These are phyloP conservation scores for Hypena proboscidalis DNA, from an alignment of 2,888 invertebrate species.

Conservation along the genomic window DNA sequence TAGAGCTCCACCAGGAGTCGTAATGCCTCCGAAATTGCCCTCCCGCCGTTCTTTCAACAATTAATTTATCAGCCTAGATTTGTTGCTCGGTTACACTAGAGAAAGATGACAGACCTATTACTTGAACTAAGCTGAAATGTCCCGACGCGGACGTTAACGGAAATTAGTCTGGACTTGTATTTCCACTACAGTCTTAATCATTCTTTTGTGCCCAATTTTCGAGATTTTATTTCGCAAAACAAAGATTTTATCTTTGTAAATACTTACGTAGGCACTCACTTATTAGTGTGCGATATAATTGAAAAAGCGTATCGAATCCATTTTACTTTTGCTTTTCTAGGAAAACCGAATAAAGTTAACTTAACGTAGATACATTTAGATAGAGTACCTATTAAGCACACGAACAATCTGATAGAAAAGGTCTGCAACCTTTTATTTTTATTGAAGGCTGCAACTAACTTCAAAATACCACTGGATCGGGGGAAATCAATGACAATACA, in stretches of 20 bases:
- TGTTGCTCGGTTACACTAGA: slow-evolving; percentile 24
- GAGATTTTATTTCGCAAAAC: too few relatives aligned
- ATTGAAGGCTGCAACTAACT: slow-evolving; percentile 25
- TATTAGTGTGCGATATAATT: background rate
- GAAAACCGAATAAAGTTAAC: background rate
- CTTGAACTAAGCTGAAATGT: slow-evolving; percentile 15
- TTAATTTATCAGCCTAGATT: slow-evolving; percentile 41
- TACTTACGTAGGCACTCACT: too few relatives aligned
- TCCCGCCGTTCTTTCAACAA: slow-evolving; percentile 46
- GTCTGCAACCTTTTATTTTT: slow-evolving; percentile 13
- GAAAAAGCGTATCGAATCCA: slow-evolving; percentile 1
- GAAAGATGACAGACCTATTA: slow-evolving; percentile 31
- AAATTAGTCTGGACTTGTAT: slow-evolving; percentile 20
- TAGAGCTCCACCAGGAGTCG: slow-evolving; percentile 43
- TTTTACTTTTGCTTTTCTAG: background rate
- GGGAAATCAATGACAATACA: slow-evolving; percentile 40
- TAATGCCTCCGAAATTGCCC: slow-evolving; percentile 48
- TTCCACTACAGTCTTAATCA: slow-evolving; percentile 4
- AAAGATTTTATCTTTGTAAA: too few relatives aligned
- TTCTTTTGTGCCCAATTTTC: too few relatives aligned
- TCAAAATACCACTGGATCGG: slow-evolving; percentile 23
- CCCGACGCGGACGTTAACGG: background rate
- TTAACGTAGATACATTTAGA: background rate
- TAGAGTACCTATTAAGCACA: slow-evolving; percentile 19
- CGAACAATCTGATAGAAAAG: slow-evolving; percentile 12